These are phyloP conservation scores for Phorcus lineatus DNA, from an alignment of 2,888 invertebrate genomes.

Conservation along the genomic window DNA sequence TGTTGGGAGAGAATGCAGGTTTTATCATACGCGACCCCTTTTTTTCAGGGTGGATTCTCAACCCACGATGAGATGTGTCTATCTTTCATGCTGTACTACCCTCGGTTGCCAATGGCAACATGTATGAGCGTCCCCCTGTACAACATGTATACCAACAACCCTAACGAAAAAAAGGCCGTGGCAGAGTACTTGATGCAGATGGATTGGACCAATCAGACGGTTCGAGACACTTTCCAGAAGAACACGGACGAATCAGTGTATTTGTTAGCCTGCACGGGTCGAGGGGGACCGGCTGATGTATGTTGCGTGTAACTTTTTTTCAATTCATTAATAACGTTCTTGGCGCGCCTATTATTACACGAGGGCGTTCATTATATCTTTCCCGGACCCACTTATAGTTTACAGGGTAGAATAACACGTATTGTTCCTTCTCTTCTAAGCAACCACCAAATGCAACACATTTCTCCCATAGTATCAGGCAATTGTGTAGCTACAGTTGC, in stretches of 20 bases:
- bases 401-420: too few species aligned
- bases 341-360: too few species aligned
- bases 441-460: too few species aligned
- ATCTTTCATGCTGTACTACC: conserved; percentile 57
- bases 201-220: conserved; percentile 28
- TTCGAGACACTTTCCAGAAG: conserved; percentile 17
- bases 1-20: too few species aligned
- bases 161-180: not conserved
- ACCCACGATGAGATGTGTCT: conserved; percentile 64
- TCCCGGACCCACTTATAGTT: too few species aligned
- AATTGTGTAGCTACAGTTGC: too few species aligned
- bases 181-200: not conserved
- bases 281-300: not conserved
- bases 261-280: not conserved
- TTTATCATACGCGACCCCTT: too few species aligned
- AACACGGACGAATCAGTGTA: conserved; percentile 14
- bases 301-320: too few species aligned
- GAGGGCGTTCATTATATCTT: too few species aligned
- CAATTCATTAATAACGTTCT: too few species aligned
- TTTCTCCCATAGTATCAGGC: too few species aligned
- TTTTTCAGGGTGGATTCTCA: conserved; percentile 56
- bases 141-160: conserved; percentile 7
- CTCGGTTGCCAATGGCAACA: conserved; percentile 34
- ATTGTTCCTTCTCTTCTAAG: too few species aligned
- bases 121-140: conserved; percentile 39